Conservation (phyloP, 2,888 invertebrate genomes). For the Drymonia ruficornis region DNA sequence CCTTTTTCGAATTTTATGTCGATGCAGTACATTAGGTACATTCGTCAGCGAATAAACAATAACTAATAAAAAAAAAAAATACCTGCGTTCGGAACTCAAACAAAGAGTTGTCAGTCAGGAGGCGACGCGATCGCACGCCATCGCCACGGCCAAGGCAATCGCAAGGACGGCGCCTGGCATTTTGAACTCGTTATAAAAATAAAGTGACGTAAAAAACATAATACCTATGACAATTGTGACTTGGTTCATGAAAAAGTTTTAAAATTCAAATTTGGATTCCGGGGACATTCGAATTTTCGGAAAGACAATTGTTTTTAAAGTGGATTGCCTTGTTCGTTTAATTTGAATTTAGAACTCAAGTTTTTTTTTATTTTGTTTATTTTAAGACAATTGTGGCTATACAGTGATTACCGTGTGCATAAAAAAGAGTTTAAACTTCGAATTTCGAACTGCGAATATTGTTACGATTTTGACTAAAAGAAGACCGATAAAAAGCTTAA, state of each 20-base stretch:
- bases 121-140: slow-evolving; percentile 67
- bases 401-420: not conserved
- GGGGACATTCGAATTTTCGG: not conserved
- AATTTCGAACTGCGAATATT: not conserved
- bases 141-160: slow-evolving; percentile 71
- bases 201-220: slow-evolving; percentile 3
- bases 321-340: not conserved
- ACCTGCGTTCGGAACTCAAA: slow-evolving; percentile 62
- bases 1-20: no score
- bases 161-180: slow-evolving; percentile 64
- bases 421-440: not conserved
- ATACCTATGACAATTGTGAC: slow-evolving; percentile 11
- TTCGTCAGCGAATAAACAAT: slow-evolving; percentile 60
- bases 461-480: not conserved
- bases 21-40: slow-evolving; percentile 48
- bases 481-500: not conserved
- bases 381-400: not conserved
- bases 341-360: not conserved
- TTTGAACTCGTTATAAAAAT: slow-evolving; percentile 21
- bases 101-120: slow-evolving; percentile 72
- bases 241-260: not conserved
- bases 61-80: slow-evolving; percentile 59
- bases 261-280: not conserved
- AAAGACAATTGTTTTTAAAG: not conserved
- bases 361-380: not conserved